Conservation (phyloP, 2,797 vertebrate species). For the Epinephelus malabaricus region DNA sequence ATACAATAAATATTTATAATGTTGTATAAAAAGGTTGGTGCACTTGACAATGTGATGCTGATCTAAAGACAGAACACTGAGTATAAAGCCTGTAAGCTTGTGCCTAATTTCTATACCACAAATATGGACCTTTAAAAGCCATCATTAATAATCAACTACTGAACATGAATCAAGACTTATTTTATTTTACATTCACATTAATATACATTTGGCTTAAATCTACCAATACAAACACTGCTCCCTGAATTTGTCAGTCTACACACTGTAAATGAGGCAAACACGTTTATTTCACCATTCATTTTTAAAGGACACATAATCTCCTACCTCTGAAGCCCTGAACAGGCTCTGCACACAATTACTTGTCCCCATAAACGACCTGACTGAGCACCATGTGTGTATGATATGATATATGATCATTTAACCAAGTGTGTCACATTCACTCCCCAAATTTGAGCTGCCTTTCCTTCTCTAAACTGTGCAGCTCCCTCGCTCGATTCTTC, state of each 20-base stretch:
- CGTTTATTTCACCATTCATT: neutral
- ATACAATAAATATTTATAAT: no score
- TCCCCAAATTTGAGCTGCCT: conserved; percentile 91
- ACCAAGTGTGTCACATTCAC: conserved; percentile 44
- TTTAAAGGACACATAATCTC: neutral
- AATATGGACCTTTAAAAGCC: neutral
- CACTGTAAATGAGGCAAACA: conserved; percentile 7
- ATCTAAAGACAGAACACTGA: neutral
- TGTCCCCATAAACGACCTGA: conserved; percentile 3
- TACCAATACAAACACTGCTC: neutral
- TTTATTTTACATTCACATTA: conserved; percentile 15
- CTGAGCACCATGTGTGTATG: neutral
- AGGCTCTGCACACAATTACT: conserved; percentile 56
- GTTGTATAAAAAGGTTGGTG: no score
- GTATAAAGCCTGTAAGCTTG: neutral
- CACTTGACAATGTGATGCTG: no score
- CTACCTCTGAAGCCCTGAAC: conserved; percentile 22
- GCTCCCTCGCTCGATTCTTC: conserved; percentile 90
- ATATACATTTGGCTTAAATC: conserved; percentile 5
- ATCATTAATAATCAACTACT: neutral
- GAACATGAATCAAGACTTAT: neutral
- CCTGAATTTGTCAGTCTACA: conserved; percentile 20
- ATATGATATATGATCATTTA: no score
- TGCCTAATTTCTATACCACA: neutral
- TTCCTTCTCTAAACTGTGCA: conserved; percentile 89